Evolutionary conservation across 2,888 invertebrate genomes (phyloP).

Genomic region (Folsomia manolachei): DNA sequence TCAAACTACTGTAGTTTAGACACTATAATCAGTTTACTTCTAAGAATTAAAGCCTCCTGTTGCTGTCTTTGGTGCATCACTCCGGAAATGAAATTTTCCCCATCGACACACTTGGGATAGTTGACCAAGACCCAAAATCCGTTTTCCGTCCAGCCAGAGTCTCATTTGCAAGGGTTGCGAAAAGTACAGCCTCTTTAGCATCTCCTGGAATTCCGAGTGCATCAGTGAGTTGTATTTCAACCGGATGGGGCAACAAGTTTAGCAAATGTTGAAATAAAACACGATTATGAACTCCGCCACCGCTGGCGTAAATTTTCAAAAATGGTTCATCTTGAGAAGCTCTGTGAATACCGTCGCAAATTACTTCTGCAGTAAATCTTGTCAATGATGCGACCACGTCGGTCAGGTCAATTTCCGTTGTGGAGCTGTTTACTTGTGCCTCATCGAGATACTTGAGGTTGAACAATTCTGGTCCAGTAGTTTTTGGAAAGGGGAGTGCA

Average conservation of each 20-base stretch:
- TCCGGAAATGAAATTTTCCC: slow-evolving; percentile 40
- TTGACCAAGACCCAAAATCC: not conserved
- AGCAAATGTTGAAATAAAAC: slow-evolving; percentile 20
- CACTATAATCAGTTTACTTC: too few relatives aligned
- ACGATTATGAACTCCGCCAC: slow-evolving; percentile 35
- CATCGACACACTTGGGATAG: slow-evolving; percentile 30
- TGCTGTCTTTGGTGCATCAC: too few relatives aligned
- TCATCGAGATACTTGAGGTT: slow-evolving; percentile 22
- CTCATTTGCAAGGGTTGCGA: slow-evolving; percentile 40
- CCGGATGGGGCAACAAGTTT: slow-evolving; percentile 7
- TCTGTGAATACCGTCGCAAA: slow-evolving; percentile 20
- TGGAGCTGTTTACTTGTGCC: slow-evolving; percentile 5
- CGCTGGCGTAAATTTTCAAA: slow-evolving; percentile 28
- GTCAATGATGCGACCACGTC: slow-evolving; percentile 36
- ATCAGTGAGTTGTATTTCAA: slow-evolving; percentile 17
- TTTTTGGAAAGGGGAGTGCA: slow-evolving; percentile 24
- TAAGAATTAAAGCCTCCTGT: too few relatives aligned
- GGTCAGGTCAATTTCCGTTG: not conserved
- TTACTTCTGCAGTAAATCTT: slow-evolving; percentile 32
- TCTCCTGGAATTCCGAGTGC: slow-evolving; percentile 32
- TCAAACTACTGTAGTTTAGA: too few relatives aligned
- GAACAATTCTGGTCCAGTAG: slow-evolving; percentile 39
- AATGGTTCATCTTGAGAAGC: not conserved
- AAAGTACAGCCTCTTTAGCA: slow-evolving; percentile 39
- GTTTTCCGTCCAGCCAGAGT: slow-evolving; percentile 19